Base-by-base conservation (phyloP, 2,797 vertebrate genomes). In the Lacerta viridis region DNA sequence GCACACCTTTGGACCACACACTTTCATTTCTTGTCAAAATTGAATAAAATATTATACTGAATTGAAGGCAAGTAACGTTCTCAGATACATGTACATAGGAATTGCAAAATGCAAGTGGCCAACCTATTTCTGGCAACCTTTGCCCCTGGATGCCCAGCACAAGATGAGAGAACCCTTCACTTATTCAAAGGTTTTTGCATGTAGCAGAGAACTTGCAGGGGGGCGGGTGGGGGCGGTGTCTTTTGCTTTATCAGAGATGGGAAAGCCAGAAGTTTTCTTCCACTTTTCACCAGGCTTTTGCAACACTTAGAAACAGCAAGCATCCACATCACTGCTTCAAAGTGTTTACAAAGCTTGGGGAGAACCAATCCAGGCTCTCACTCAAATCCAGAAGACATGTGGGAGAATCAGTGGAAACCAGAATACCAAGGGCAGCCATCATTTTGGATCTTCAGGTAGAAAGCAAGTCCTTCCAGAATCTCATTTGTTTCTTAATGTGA, bases 401-500 rank as follows among this genome's bases (percentile, higher is more conserved):
- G 23, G 36, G 39, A 46, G 18, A 36, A 80, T 59, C 33, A 55
- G 9, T 23, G 4, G 46, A 10, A 74, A 66, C 13, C 29, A 41
- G 13, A 76, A 64, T 43, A 77, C 59, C 25, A 85, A 71, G 41
- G 41, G 11, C 23, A 87, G 20, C 6, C 66, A 18, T 7, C 76
- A 88, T 36, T 33, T 66, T 78, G 55, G 29, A 61, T 46, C 20
- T 39, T 64, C 10, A 76, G 20, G 55, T 39, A 80, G 64, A 68
- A 86, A 55, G 64, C 27, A 61, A 66, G 15, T 39, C 59, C 36
- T 72, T 50, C 29, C 61, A 8, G 55, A 66, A 46, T 76, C 55
- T 64, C 33, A 41, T 85, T 39, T 75, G 15, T 76, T 84, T 72
- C 43, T 74, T 72, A 69, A 11, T 72, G 25, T 43, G 78, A 87